Conservation (phyloP, 2,113 vertebrate genomes). For the Alligator sinensis region DNA sequence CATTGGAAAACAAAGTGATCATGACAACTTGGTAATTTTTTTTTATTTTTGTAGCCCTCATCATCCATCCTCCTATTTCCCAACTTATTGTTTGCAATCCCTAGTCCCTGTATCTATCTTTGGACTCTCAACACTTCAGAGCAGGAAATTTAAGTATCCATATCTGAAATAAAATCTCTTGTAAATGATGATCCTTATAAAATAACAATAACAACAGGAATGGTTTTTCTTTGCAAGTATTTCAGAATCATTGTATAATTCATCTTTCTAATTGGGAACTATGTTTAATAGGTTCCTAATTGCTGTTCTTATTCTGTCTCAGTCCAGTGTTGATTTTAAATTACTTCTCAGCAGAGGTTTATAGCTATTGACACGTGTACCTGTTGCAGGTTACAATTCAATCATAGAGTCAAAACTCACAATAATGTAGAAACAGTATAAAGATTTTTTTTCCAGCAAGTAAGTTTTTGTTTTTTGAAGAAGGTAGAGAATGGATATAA, state of each 20-base stretch:
- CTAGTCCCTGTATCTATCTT: not conserved
- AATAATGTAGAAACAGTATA: not conserved
- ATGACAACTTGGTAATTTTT: not conserved
- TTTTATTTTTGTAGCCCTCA: not conserved
- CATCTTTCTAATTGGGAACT: not conserved
- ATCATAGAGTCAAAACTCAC: not conserved
- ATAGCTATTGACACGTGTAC: not conserved
- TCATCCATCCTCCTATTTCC: not conserved
- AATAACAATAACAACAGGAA: not conserved
- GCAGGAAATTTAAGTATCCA: not conserved
- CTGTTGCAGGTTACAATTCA: not conserved
- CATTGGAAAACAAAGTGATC: not conserved
- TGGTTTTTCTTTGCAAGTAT: not conserved
- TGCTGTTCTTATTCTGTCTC: not conserved
- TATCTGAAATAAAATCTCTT: not conserved
- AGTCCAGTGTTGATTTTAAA: not conserved
- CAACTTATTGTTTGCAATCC: not conserved
- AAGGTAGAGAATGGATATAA: not conserved
- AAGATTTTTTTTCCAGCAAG: fast-evolving
- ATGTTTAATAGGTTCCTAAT: not conserved
- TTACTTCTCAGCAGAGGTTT: not conserved
- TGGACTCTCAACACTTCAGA: not conserved
- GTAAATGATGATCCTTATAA: not conserved
- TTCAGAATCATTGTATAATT: not conserved
- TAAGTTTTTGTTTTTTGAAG: not conserved